Evolutionary conservation across 2,888 invertebrate genomes (phyloP).

Genomic region (Tetragonula carbonaria): DNA sequence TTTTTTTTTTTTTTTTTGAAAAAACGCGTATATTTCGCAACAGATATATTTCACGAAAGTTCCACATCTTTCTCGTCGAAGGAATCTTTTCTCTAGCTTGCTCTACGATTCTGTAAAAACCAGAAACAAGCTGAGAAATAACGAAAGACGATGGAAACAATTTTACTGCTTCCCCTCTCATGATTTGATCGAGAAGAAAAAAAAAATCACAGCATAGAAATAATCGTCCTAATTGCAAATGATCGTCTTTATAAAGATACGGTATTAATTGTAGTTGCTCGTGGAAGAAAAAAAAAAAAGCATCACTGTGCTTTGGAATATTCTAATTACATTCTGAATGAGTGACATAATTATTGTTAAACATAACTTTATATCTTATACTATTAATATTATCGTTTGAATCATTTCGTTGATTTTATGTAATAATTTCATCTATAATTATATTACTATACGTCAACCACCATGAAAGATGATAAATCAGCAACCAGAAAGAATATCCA

Average conservation of each 20-base stretch:
- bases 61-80: background rate
- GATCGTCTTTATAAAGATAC: background rate
- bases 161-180: background rate
- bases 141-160: background rate
- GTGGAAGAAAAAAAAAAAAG: too few species aligned
- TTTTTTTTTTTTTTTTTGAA: background rate
- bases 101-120: too few species aligned
- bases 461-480: slow-evolving; percentile 1
- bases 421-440: background rate
- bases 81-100: too few species aligned
- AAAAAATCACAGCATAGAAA: too few species aligned
- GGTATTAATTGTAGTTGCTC: background rate
- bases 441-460: background rate
- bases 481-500: background rate
- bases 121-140: background rate
- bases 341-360: too few species aligned
- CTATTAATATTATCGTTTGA: background rate
- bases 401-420: too few species aligned
- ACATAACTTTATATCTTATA: background rate
- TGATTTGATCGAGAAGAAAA: too few species aligned
- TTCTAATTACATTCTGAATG: too few species aligned
- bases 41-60: background rate
- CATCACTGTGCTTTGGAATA: too few species aligned
- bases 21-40: background rate
- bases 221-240: too few species aligned